A percentile compares a stretch with the other conserved stretches of the same genome.
phyloP scores from a whole-genome alignment of 2,113 vertebrate species.

The Gasterosteus nipponicus region DNA sequence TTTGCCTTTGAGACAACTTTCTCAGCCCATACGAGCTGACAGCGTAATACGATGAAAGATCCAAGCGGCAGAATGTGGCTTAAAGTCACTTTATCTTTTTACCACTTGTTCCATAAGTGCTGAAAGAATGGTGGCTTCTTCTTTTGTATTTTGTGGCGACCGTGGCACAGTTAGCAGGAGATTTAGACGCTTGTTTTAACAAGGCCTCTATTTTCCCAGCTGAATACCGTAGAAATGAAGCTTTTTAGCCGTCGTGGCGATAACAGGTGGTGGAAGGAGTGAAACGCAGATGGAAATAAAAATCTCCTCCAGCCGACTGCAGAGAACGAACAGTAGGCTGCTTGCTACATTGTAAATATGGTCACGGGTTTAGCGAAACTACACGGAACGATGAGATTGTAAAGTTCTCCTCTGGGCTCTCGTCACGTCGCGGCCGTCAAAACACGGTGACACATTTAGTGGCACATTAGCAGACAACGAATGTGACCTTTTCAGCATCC shows the following conservation, averaged over 20 bases:
- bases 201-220: background rate
- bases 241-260: constrained; percentile 8
- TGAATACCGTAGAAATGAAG: constrained; percentile 28
- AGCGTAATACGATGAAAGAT: constrained; percentile 4
- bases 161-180: constrained; percentile 20
- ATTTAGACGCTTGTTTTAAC: constrained; percentile 3
- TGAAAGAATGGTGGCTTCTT: background rate
- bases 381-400: too few species aligned
- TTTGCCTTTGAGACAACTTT: constrained; percentile 17
- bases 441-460: background rate
- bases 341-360: background rate
- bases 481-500: constrained; percentile 1
- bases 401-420: background rate
- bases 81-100: background rate
- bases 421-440: background rate
- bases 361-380: background rate
- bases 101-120: background rate
- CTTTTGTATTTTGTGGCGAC: constrained; percentile 8
- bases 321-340: background rate
- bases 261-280: constrained; percentile 23
- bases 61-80: background rate
- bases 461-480: background rate
- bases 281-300: constrained; percentile 4
- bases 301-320: constrained; percentile 5
- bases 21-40: background rate